phyloP scores from a whole-genome alignment of 2,797 vertebrate species.

The Macropus fuliginosus region DNA sequence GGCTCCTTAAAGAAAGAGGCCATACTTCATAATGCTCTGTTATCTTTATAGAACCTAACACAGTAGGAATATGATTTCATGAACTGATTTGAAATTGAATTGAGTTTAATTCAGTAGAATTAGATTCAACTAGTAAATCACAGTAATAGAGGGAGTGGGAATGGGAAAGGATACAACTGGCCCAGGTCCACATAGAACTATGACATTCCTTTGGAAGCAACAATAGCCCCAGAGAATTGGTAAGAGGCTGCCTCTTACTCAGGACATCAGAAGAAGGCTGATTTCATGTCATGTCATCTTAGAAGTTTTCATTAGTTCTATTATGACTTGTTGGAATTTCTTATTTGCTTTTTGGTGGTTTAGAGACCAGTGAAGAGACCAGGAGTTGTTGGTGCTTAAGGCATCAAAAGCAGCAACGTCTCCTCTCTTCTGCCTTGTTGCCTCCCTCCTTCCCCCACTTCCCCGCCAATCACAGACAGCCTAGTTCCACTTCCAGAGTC shows the following conservation, averaged over 20 bases:
- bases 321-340: not conserved
- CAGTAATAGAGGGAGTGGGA: not conserved
- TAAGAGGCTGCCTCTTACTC: slow-evolving; percentile 15
- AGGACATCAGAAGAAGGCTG: slow-evolving; percentile 2
- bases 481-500: not conserved
- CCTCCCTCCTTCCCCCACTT: not conserved
- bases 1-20: not conserved
- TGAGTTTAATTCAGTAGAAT: not conserved
- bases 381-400: not conserved
- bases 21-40: not conserved
- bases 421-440: not conserved
- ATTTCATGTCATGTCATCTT: not conserved
- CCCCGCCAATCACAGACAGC: not conserved
- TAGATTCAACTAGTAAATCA: not conserved
- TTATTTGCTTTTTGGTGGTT: not conserved
- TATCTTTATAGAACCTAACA: not conserved
- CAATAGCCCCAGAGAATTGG: not conserved
- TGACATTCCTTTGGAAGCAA: not conserved
- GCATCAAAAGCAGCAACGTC: slow-evolving; percentile 35
- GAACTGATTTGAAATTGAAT: not conserved
- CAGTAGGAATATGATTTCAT: not conserved
- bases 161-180: not conserved
- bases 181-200: not conserved
- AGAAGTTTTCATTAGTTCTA: not conserved
- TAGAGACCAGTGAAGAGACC: slow-evolving; percentile 5